phyloP scores from a whole-genome alignment of 2,113 vertebrate species.

The Neogobius melanostomus region DNA sequence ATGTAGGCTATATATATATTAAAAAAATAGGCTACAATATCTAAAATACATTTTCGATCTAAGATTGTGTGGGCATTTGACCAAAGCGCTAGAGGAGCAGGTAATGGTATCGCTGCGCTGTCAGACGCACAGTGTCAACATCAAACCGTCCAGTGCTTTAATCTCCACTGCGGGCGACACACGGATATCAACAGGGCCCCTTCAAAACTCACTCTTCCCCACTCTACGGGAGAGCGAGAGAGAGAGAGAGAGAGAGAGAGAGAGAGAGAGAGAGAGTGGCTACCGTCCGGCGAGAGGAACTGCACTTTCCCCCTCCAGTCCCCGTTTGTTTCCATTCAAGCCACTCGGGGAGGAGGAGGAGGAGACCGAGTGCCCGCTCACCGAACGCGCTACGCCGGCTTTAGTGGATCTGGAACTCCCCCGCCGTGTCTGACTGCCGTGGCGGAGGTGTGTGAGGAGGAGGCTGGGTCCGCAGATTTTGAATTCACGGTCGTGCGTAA shows the following conservation, averaged over 20 bases:
- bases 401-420: not conserved
- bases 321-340: no score
- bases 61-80: no score
- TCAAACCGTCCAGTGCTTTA: constrained; percentile 9
- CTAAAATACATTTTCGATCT: no score
- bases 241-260: constrained; percentile 6
- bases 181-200: constrained; percentile 53
- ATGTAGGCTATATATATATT: no score
- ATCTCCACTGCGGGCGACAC: constrained; percentile 36
- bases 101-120: not conserved
- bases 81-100: no score
- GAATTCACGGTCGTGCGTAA: not conserved
- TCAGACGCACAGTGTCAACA: constrained; percentile 21
- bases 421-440: not conserved
- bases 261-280: not conserved
- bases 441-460: not conserved
- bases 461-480: not conserved
- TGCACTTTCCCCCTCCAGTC: no score
- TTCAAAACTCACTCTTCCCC: constrained; percentile 24
- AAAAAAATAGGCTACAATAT: no score
- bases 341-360: constrained; percentile 8
- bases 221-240: constrained; percentile 30
- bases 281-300: not conserved
- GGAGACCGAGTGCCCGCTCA: not conserved
- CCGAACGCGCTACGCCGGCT: not conserved